Evolutionary conservation across 2,113 vertebrate genomes (phyloP).

Genomic region (Balaeniceps rex): DNA sequence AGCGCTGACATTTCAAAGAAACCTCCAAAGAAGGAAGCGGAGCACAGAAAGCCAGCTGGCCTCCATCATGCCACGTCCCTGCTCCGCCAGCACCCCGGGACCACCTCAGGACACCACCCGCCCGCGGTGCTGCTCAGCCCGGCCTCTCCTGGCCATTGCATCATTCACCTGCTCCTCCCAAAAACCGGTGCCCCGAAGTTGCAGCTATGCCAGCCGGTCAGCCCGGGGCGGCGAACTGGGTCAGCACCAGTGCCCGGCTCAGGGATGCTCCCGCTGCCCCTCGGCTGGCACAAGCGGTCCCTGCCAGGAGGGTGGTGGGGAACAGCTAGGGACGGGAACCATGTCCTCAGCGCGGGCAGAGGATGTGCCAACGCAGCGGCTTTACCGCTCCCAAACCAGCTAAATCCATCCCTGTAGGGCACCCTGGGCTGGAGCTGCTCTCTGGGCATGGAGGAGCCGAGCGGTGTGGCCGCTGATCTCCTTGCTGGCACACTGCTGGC

Average conservation of each 20-base stretch:
- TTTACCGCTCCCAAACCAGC: rapidly evolving
- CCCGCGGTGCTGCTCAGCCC: neutral
- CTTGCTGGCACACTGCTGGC: rapidly evolving
- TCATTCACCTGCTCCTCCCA: neutral
- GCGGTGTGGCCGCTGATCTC: neutral
- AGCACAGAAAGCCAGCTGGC: neutral
- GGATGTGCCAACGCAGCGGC: rapidly evolving
- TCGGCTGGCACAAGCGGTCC: rapidly evolving
- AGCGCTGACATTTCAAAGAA: neutral
- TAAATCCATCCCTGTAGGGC: neutral
- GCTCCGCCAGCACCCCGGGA: neutral
- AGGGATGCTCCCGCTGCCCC: neutral
- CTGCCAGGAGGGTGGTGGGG: neutral
- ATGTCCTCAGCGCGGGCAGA: rapidly evolving
- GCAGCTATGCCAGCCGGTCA: neutral
- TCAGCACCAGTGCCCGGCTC: neutral
- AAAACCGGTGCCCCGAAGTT: neutral
- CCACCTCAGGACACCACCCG: neutral
- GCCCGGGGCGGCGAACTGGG: neutral
- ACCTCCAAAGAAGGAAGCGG: slow-evolving; percentile 61
- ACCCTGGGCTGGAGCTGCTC: neutral
- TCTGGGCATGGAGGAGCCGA: neutral
- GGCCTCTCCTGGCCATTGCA: neutral
- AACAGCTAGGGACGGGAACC: neutral
- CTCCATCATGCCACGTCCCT: neutral